These are phyloP conservation scores for Acromyrmex heyeri DNA, from an alignment of 1,140 invertebrate species.

Conservation along the genomic window DNA sequence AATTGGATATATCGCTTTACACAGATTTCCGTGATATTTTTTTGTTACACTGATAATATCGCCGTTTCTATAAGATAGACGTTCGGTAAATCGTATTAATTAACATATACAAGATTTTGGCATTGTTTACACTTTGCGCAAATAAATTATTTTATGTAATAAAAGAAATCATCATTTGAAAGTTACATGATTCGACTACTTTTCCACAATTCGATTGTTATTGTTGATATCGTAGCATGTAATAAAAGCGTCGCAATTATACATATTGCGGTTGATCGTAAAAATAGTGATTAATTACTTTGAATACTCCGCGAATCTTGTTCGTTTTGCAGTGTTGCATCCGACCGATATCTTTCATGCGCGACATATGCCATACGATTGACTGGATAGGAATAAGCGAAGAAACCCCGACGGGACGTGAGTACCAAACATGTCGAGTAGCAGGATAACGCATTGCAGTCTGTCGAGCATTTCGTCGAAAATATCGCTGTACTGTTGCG, in stretches of 20 bases:
- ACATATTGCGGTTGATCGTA: neutral
- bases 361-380: neutral
- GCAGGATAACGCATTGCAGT: conserved; percentile 65
- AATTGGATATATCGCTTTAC: neutral
- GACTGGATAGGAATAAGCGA: conserved; percentile 69
- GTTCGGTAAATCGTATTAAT: neutral
- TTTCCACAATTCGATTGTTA: too few relatives aligned
- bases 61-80: neutral
- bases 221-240: too few relatives aligned
- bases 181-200: too few relatives aligned
- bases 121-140: neutral
- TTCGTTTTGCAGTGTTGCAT: neutral
- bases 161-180: neutral
- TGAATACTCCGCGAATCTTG: neutral
- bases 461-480: conserved; percentile 58
- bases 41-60: neutral
- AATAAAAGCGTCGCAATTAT: neutral
- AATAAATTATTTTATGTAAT: neutral
- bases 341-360: conserved; percentile 42
- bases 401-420: conserved; percentile 48
- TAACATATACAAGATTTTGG: neutral
- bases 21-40: neutral
- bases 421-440: conserved; percentile 49
- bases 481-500: conserved; percentile 47
- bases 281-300: neutral